phyloP scores from a whole-genome alignment of 2,113 vertebrate genomes.

The Eulemur rufifrons region DNA sequence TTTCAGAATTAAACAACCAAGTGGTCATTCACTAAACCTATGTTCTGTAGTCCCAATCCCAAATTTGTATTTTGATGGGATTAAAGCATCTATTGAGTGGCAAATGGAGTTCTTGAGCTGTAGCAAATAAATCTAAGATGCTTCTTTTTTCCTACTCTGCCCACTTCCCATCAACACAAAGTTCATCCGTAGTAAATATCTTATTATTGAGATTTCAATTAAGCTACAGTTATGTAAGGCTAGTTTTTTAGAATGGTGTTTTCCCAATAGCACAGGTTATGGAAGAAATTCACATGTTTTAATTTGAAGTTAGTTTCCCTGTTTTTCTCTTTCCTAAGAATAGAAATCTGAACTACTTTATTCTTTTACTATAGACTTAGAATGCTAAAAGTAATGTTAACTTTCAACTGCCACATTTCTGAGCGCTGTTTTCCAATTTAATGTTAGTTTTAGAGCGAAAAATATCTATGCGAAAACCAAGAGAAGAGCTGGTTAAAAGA shows the following conservation, averaged over 20 bases:
- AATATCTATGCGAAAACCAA: conserved; percentile 97
- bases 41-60: neutral
- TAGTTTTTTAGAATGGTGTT: conserved; percentile 47
- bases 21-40: neutral
- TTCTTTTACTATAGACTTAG: conserved; percentile 43
- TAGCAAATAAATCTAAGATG: neutral
- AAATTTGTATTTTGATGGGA: neutral
- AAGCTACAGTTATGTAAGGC: neutral
- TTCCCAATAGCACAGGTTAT: neutral
- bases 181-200: neutral
- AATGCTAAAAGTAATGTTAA: conserved; percentile 40
- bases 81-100: neutral
- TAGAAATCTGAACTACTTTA: conserved; percentile 52
- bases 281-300: conserved; percentile 38
- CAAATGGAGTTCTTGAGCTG: neutral
- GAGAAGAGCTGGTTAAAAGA: conserved; percentile 97
- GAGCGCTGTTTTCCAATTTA: conserved; percentile 81
- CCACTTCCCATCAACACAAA: neutral
- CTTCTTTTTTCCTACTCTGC: neutral
- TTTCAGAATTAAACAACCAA: conserved; percentile 20
- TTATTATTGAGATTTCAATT: conserved; percentile 1
- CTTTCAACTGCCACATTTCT: conserved; percentile 75
- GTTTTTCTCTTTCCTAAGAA: conserved; percentile 24
- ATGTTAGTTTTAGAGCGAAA: conserved; percentile 97
- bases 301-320: conserved; percentile 52